Conservation (phyloP, 2,113 vertebrate species). For the Lophura nycthemera region DNA sequence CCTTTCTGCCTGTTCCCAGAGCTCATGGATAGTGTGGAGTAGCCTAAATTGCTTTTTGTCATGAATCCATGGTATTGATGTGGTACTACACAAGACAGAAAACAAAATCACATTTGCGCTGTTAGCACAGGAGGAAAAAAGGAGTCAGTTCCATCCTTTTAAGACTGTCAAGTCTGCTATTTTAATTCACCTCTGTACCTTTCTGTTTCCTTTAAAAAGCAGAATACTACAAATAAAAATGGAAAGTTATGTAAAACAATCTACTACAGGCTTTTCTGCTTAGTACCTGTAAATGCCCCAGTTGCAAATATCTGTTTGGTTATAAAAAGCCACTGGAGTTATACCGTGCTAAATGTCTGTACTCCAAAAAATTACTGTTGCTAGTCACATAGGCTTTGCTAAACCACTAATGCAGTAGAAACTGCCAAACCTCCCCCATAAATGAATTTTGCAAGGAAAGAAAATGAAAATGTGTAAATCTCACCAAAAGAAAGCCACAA, state of each 20-base stretch:
- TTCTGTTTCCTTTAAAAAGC: not conserved
- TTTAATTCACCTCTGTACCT: not conserved
- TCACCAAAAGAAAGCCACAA: not conserved
- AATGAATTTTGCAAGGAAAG: not conserved
- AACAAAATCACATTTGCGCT: not conserved
- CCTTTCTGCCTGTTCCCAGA: not conserved
- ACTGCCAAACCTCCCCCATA: not conserved
- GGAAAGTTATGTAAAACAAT: not conserved
- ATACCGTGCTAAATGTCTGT: not conserved
- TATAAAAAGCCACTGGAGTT: not conserved
- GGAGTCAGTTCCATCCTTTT: accelerated
- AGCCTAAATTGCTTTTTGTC: not conserved
- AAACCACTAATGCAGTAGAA: not conserved
- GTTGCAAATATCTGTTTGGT: not conserved
- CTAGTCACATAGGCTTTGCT: not conserved
- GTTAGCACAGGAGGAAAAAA: not conserved
- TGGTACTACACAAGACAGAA: not conserved
- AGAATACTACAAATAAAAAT: not conserved
- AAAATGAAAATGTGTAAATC: not conserved
- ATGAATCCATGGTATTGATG: not conserved
- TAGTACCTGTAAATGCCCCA: not conserved
- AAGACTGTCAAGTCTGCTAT: not conserved
- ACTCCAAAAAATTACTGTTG: not conserved
- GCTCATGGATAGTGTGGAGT: accelerated
- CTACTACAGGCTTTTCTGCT: not conserved